phyloP scores from a whole-genome alignment of 2,888 invertebrate genomes.

The Eupithecia tripunctaria region DNA sequence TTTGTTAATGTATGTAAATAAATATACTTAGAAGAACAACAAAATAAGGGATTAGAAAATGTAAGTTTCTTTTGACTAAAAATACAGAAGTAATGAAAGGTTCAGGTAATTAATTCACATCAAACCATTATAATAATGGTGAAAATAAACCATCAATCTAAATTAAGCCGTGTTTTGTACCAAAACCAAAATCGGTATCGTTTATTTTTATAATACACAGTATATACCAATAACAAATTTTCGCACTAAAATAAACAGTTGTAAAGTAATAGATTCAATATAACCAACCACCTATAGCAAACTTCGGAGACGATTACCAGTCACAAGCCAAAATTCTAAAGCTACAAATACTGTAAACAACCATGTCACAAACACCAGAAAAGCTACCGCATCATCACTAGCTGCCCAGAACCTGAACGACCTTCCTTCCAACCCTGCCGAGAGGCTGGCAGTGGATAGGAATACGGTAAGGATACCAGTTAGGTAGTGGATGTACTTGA shows the following conservation, averaged over 20 bases:
- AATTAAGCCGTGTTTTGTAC: not conserved
- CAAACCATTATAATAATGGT: not conserved
- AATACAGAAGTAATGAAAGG: not conserved
- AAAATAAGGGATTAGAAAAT: not conserved
- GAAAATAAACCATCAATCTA: not conserved
- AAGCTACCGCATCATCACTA: constrained; percentile 41
- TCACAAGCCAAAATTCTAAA: constrained; percentile 53
- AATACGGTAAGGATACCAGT: constrained; percentile 53
- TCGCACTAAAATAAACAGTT: not conserved
- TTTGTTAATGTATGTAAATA: not conserved
- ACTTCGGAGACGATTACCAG: constrained; percentile 41
- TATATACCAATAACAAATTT: not conserved
- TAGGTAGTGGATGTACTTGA: constrained; percentile 52
- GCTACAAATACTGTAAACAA: constrained; percentile 52
- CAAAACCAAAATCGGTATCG: not conserved
- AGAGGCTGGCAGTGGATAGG: constrained; percentile 53
- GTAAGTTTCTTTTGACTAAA: not conserved
- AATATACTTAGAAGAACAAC: not conserved
- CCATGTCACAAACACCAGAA: constrained; percentile 44
- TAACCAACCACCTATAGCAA: constrained; percentile 13
- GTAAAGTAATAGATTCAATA: not conserved
- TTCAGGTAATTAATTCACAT: not conserved
- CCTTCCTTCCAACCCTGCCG: constrained; percentile 50
- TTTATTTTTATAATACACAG: too few relatives aligned
- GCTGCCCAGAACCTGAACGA: constrained; percentile 53